A percentile compares a stretch with the other conserved stretches of the same genome.
These are phyloP conservation scores for Lates japonicus DNA, from an alignment of 2,797 vertebrate species.

Conservation along the genomic window DNA sequence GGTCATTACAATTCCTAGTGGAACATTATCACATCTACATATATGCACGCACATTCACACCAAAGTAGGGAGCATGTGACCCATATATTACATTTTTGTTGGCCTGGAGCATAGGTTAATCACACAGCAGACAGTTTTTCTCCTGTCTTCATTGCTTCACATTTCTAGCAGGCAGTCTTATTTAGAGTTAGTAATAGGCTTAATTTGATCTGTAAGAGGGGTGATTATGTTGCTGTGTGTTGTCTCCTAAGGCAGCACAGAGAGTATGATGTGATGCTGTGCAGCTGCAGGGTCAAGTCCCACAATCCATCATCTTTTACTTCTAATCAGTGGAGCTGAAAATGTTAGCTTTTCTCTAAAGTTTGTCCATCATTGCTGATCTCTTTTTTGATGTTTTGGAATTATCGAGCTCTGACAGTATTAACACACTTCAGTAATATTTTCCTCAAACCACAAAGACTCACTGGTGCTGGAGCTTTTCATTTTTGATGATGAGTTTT, in stretches of 20 bases:
- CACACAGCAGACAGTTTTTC: constrained; percentile 50
- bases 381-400: constrained; percentile 15
- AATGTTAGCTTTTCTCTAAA: constrained; percentile 33
- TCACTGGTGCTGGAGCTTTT: constrained; percentile 22
- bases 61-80: constrained; percentile 1
- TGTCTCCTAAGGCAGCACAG: constrained; percentile 23
- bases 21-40: constrained; percentile 2
- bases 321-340: constrained; percentile 11
- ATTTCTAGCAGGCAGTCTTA: constrained; percentile 47
- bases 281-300: constrained; percentile 42
- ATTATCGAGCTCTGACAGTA: constrained; percentile 40
- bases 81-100: constrained; percentile 30
- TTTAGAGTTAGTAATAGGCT: constrained; percentile 64
- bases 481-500: constrained; percentile 59
- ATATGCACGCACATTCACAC: background rate
- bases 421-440: constrained; percentile 27
- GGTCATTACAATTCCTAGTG: background rate
- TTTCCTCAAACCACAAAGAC: constrained; percentile 23
- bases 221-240: constrained; percentile 52
- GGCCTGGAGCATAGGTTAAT: constrained; percentile 55
- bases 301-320: constrained; percentile 14
- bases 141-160: constrained; percentile 13
- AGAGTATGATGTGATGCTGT: constrained; percentile 35
- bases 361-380: constrained; percentile 45
- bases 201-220: constrained; percentile 62